Evolutionary conservation across 2,797 vertebrate species (phyloP), one percentile per base, ranked within the genome.

Genomic region (Hydrocynus forskahlii): DNA sequence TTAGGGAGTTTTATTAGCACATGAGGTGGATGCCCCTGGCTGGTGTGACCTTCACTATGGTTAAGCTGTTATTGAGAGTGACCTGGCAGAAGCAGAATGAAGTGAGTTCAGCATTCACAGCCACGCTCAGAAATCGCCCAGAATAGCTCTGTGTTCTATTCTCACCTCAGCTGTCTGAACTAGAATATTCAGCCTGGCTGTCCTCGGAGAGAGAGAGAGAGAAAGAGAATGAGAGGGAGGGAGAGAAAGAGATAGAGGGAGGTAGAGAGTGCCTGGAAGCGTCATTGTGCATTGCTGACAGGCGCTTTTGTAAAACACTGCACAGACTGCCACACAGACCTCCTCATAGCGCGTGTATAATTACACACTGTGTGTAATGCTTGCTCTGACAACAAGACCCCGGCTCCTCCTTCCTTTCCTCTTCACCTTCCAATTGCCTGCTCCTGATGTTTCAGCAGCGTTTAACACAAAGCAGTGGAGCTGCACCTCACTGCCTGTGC

Each of bases 231-330:
- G 77, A 25, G 57, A 75, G 13, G 19, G 29, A 60, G 76, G 9
- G 25, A n/a, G 29, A n/a, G 54, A 23, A 57, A 16, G 57, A 77
- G 13, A 29, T 29, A 55, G 77, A 23, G 48, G 17, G 54, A 35
- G 63, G 35, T 35, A 25, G 57, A 75, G 13, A 23, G 29, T 54
- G 76, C 63, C 12, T 23, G n/a, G 21, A 59, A 69, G 50, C 48
- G 40, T 73, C 66, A 54, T 81, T 84, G 82, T 87, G 81, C 78
- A 35, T 63, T 55, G 62, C 69, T 84, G 84, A 80, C 81, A 80
- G 83, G 74, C 59, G 73, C 66, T 82, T 80, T 81, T 84, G 81
- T 85, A 75, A 83, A 81, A 73, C 76, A 71, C 64, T 50, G 59
- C 70, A 43, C 64, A 23, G 43, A 69, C 76, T 72, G 60, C 52